Evolutionary conservation across 2,113 vertebrate species (phyloP), one percentile per base, ranked within the genome.

Genomic region (Hassar affinis): DNA sequence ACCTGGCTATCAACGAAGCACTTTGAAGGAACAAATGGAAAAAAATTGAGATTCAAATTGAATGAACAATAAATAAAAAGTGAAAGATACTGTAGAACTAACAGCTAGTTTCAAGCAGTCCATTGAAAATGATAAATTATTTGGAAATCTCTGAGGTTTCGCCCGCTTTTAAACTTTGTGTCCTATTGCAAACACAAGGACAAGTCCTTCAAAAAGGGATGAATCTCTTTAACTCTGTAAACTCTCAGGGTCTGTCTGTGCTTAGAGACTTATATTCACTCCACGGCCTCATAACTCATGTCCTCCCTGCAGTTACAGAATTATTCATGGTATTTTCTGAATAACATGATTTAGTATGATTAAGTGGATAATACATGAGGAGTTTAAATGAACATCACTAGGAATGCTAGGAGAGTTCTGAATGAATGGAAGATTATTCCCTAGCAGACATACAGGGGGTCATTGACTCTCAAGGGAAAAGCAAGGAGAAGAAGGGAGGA

Each of bases 281-380:
- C 30, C 33, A 35, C 1, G 2, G 10, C 11, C 30, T 35, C 17
- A 15, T 49, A 47, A 49, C 22, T 74, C 42, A n/a, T 47, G 27
- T 27, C 25, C 11, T 74, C 25, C 52, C 18, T 77, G 25, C 27
- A 52, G n/a, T 76, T 56, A 15, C 30, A 77, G 20, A 78, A 38
- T 45, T 57, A n/a, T 59, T 57, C 54, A 42, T 25, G 20, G 20
- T n/a, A 38, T 18, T 25, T 57, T 14, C 33, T 38, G 33, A 78
- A 57, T 78, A 78, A 18, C 27, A 77, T 38, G 47, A 56, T 6
- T 38, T 57, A 78, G 35, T 78, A 78, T 38, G 52, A 57, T 35
- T 22, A 78, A 38, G 30, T 38, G 51, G 38, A 57, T 38, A 12
- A 38, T 52, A 49, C 0, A 7, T 9, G 12, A 7, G 18, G n/a